Percentiles rank a stretch among this genome's conserved stretches.
Evolutionary conservation across 1,140 invertebrate genomes (phyloP).

Genomic region (Trachymyrmex cornetzi): DNA sequence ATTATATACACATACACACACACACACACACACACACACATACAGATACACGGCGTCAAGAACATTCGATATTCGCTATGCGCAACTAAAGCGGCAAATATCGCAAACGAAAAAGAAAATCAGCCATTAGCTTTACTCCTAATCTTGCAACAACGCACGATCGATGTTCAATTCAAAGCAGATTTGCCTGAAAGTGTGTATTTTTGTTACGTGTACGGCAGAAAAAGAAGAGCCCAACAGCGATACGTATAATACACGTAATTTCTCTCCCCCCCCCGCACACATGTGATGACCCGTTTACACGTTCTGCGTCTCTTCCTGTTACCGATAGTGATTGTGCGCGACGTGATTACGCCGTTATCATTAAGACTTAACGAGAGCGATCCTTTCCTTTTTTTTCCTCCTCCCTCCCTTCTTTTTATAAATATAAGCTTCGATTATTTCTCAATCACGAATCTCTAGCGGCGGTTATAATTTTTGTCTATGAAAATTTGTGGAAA

Average conservation of each 20-base stretch:
- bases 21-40: too few species aligned
- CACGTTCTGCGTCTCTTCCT: conserved; percentile 45
- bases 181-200: conserved; percentile 52
- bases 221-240: background rate
- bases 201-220: conserved; percentile 45
- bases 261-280: background rate
- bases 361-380: conserved; percentile 22
- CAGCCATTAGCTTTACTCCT: conserved; percentile 49
- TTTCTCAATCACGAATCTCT: conserved; percentile 22
- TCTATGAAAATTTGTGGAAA: conserved; percentile 45
- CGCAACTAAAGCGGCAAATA: conserved; percentile 29
- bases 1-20: background rate
- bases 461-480: conserved; percentile 15
- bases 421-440: conserved; percentile 25
- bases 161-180: conserved; percentile 57
- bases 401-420: background rate
- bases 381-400: background rate
- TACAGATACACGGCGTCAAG: background rate
- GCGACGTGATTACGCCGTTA: conserved; percentile 33
- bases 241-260: background rate
- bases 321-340: conserved; percentile 12
- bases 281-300: conserved; percentile 13
- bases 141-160: conserved; percentile 47
- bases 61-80: conserved; percentile 41
- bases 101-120: conserved; percentile 11